Base-by-base conservation (phyloP, 2,797 vertebrate species). In the Brotula barbata region DNA sequence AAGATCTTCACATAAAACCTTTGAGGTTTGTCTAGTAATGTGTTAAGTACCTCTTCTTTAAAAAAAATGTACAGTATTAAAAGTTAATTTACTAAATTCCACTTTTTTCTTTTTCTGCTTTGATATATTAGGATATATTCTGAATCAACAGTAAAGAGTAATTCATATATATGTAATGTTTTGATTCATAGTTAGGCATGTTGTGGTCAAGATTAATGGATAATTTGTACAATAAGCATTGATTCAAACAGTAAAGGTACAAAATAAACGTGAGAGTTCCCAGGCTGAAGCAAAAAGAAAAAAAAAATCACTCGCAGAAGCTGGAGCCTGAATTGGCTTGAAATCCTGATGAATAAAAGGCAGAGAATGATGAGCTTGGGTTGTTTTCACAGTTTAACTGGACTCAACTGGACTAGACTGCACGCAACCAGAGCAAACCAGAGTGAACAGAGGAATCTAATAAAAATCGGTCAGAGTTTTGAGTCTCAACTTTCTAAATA, bases 101-200 rank as follows among this genome's bases (percentile, higher is more conserved):
- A 7, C 31, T 31, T 73, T 68, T 55, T 55, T 34, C 61, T 73
- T 78, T 77, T 75, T 60, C 68, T 72, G 61, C 48, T 73, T 71
- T 16, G 68, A 88, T 87, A 88, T 85, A 88, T 85, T 80, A 80
- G 77, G 68, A 82, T 85, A 83, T 58, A 81, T 59, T 85, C 81
- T 75, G 63, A 84, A 80, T 77, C 76, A 83, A 83, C 79, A 77
- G 77, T 58, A 55, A 75, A 70, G 68, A 75, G 63, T 86, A 83
- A 83, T 75, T 84, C 71, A 81, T 74, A 70, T 70, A 80, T 68
- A 66, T 68, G 49, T 75, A 64, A 82, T 81, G 56, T 78, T 77
- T 77, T 48, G 37, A 64, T 81, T 77, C 20, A 58, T 81, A 68
- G 68, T 53, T 62, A 74, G 74, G 75, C 75, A 62, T 71, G 81